phyloP scores from a whole-genome alignment of 2,113 vertebrate species.

The Corythaeola cristata region DNA sequence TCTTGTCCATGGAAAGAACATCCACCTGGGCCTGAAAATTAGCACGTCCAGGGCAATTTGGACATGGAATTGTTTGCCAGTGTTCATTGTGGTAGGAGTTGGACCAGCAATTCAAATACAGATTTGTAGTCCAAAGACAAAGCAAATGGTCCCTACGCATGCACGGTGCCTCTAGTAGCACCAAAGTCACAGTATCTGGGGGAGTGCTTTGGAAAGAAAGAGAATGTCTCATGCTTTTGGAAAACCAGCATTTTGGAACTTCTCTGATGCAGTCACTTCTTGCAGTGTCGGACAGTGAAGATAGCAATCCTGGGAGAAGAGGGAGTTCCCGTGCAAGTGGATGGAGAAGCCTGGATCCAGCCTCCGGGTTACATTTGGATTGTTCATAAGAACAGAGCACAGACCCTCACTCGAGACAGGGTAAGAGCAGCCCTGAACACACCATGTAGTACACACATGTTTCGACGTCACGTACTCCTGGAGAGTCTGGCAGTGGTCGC shows the following conservation, averaged over 20 bases:
- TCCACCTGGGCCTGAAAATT: not conserved
- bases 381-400: constrained; percentile 95
- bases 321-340: constrained; percentile 96
- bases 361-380: constrained; percentile 95
- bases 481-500: not conserved
- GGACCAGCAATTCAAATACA: not conserved
- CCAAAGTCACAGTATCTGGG: not conserved
- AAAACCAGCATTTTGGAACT: not conserved
- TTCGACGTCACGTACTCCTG: fast-evolving
- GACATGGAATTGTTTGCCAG: not conserved
- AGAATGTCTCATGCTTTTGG: not conserved
- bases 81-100: not conserved
- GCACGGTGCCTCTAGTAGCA: not conserved
- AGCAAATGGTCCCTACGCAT: not conserved
- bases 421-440: constrained; percentile 68
- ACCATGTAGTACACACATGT: fast-evolving
- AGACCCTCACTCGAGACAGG: constrained; percentile 93
- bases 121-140: not conserved
- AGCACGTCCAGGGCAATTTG: not conserved
- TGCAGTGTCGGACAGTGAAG: constrained; percentile 93
- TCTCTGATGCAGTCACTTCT: not conserved
- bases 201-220: not conserved
- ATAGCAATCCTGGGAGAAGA: constrained; percentile 96
- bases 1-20: not conserved
- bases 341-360: constrained; percentile 98